These are phyloP conservation scores for Cataglyphis rosenhaueri DNA, from an alignment of 2,888 invertebrate species.

Conservation along the genomic window DNA sequence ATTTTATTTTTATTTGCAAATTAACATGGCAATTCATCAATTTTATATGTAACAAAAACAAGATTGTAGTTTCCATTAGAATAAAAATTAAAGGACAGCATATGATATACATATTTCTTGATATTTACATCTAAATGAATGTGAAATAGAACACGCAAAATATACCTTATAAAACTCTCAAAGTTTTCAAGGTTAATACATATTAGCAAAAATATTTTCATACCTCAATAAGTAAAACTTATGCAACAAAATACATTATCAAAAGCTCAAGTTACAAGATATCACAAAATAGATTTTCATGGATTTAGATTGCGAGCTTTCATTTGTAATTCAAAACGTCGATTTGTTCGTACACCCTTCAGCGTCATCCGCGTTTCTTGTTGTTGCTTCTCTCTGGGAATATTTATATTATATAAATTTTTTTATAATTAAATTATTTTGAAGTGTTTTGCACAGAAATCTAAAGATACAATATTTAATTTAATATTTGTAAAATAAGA, in stretches of 20 bases:
- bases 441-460: background rate
- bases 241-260: background rate
- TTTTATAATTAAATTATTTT: background rate
- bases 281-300: constrained; percentile 9
- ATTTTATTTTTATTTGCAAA: background rate
- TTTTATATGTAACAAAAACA: background rate
- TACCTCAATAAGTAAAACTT: background rate
- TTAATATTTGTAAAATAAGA: background rate
- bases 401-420: background rate
- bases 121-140: background rate
- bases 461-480: background rate
- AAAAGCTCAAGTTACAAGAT: background rate
- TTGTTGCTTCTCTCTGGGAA: constrained; percentile 82
- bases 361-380: constrained; percentile 86
- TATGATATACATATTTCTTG: constrained; percentile 17
- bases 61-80: background rate
- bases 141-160: background rate
- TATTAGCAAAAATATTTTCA: background rate
- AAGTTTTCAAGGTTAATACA: background rate
- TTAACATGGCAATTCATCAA: background rate
- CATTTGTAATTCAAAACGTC: constrained; percentile 91
- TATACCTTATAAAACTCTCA: background rate
- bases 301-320: constrained; percentile 87
- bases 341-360: constrained; percentile 90
- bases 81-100: background rate